Base-by-base conservation (phyloP, 2,113 vertebrate species). In the Atrichornis clamosus region DNA sequence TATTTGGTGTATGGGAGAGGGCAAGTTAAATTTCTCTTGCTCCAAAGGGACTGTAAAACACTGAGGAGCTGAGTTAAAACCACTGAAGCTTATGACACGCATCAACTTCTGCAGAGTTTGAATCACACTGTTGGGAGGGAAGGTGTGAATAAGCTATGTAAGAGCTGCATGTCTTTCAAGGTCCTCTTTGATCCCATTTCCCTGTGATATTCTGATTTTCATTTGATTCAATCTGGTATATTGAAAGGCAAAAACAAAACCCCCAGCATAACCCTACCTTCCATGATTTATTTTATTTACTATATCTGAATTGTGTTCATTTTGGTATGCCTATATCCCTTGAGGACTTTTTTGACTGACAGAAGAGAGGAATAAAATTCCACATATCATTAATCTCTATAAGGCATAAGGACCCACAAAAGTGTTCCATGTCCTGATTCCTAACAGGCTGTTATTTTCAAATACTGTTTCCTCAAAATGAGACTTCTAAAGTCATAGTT, bases 1-100 rank as follows among this genome's bases (percentile, higher is more conserved):
- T 93, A 91, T 94, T 86, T 90, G 82, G 64, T 60, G 30, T 52
- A 52, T 68, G 52, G 56, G 28, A 88, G 73, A 24, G 67, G 64
- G 80, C 11, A 62, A 95, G 56, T 39, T 72, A 67, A 68, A 52
- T 67, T 95, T 80, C 85, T 75, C 69, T 59, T 72, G 73, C 64
- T 94, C 77, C 70, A 74, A 60, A 76, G 76, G 83, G 55, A 62
- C 56, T 84, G 72, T 90, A 93, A 94, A 91, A 56, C 58, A 80
- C 64, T n/a, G 67, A 84, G 76, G 76, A 90, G 47, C 73, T 93
- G 68, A 90, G 64, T 77, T 93, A 89, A 94, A 96, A 82, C 26
- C 55, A 90, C 65, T 5, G 26, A 92, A 95, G 81, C 74, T 67
- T 60, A 33, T 50, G 75, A 59, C 56, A 84, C 20, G 19, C 33